A percentile compares a stretch with the other conserved stretches of the same genome.
Conservation (phyloP, 2,888 invertebrate species). For the Tanypteryx hageni region DNA sequence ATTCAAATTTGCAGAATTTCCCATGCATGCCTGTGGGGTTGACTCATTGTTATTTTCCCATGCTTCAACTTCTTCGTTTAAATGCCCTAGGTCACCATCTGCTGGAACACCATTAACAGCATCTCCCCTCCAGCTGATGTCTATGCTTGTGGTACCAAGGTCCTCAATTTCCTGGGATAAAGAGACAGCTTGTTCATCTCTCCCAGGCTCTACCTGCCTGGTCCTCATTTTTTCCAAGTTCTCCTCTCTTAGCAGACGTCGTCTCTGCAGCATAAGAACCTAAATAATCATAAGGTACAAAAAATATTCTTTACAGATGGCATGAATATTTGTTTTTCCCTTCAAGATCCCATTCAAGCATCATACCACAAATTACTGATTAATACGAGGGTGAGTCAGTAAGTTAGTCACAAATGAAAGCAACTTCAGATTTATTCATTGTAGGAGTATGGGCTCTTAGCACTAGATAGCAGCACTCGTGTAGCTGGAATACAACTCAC, state of each 20-base stretch:
- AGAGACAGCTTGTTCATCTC: neutral
- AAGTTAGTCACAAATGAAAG: too few species aligned
- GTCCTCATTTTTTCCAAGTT: neutral
- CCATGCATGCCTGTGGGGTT: neutral
- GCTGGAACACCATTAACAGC: neutral
- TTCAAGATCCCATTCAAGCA: too few species aligned
- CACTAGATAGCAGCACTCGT: too few species aligned
- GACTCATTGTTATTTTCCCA: constrained; percentile 13
- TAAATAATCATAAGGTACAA: neutral
- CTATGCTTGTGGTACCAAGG: neutral
- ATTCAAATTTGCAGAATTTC: neutral
- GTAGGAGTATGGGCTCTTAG: too few species aligned
- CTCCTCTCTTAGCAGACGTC: constrained; percentile 16
- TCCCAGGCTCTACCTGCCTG: neutral
- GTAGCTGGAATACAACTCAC: too few species aligned
- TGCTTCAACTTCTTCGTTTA: neutral
- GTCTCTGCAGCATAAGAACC: constrained; percentile 19
- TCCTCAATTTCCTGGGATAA: neutral
- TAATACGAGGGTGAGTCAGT: too few species aligned
- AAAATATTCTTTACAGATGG: neutral
- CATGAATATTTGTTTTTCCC: too few species aligned
- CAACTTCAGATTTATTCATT: too few species aligned
- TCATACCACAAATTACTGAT: too few species aligned
- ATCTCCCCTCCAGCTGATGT: constrained; percentile 8
- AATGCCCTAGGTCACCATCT: neutral